Evolutionary conservation across 2,888 invertebrate species (phyloP), one percentile per base, ranked within the genome.

Genomic region (Sipha maydis): DNA sequence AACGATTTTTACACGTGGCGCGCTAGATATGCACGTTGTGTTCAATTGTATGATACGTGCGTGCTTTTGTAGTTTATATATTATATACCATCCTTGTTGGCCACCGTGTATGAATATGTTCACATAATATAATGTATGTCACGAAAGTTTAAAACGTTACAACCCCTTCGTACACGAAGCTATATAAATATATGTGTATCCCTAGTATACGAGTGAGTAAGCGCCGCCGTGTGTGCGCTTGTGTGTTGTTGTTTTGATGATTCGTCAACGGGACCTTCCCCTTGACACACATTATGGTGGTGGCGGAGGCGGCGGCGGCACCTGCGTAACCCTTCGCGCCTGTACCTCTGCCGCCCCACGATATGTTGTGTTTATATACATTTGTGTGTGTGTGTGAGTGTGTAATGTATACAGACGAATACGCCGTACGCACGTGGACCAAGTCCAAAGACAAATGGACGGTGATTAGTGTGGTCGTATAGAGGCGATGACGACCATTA

Each of bases 231-330:
- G 38, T 67, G 75, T 75, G 7, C 75, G 75, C 38, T 34, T 75
- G 19, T 38, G 56, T 79, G 56, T 56, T 79, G 86, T 86, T 86
- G 88, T 88, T 80, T 88, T 88, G 82, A 88, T 82, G 88, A 88
- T 88, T 88, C 88, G 82, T 82, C 88, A 82, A 82, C 88, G 88
- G 88, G 88, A 88, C 88, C 88, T 88, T 88, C 88, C 88, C 88
- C 88, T 88, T 88, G 88, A 88, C 88, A 88, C 88, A 88, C 82
- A 88, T 88, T 88, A 79, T 71, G 34, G 83, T 25, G 25, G 21
- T 14, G 21, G 41, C 56, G 56, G 56, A 41, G 28, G 80, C 69
- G 82, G 48, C 85, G 73, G 88, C 69, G 88, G 88, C 88, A 88
- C 88, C 88, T 88, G 88, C 88, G 31, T 85, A 85, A 85, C 85